Evolutionary conservation across 2,113 vertebrate species (phyloP).

Genomic region (Eolophus roseicapilla): DNA sequence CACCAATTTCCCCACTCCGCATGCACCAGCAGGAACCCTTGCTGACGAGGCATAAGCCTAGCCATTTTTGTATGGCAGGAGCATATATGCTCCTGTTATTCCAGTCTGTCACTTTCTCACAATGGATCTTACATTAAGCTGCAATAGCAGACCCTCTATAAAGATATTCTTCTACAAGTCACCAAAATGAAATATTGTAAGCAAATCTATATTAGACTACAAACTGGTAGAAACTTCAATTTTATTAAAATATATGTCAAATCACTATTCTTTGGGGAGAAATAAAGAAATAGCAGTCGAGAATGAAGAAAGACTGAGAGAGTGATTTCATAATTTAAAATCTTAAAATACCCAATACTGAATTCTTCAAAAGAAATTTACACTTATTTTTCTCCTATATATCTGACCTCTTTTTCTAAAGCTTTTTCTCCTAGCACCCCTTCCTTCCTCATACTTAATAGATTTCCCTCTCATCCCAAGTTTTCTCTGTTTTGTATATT

Average conservation of each 20-base stretch:
- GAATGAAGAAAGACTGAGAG: not conserved
- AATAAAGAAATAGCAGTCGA: not conserved
- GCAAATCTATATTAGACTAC: not conserved
- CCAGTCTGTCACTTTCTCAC: not conserved
- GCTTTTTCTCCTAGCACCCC: fast-evolving
- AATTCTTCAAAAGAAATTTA: not conserved
- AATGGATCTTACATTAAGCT: not conserved
- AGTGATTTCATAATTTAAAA: not conserved
- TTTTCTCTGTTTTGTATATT: not conserved
- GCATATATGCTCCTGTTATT: not conserved
- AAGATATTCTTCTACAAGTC: not conserved
- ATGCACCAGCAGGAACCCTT: not conserved
- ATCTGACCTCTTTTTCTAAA: not conserved
- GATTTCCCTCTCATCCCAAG: fast-evolving
- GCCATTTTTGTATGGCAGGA: not conserved
- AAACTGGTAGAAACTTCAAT: not conserved
- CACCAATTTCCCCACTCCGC: not conserved
- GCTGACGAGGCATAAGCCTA: not conserved
- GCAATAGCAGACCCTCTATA: not conserved
- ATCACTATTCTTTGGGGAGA: not conserved
- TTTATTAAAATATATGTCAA: not conserved
- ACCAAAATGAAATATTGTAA: not conserved
- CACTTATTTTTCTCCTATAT: not conserved
- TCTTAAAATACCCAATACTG: not conserved
- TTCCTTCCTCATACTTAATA: not conserved